These are phyloP conservation scores for Raphicerus campestris DNA, from an alignment of 2,113 vertebrate species.

Conservation along the genomic window DNA sequence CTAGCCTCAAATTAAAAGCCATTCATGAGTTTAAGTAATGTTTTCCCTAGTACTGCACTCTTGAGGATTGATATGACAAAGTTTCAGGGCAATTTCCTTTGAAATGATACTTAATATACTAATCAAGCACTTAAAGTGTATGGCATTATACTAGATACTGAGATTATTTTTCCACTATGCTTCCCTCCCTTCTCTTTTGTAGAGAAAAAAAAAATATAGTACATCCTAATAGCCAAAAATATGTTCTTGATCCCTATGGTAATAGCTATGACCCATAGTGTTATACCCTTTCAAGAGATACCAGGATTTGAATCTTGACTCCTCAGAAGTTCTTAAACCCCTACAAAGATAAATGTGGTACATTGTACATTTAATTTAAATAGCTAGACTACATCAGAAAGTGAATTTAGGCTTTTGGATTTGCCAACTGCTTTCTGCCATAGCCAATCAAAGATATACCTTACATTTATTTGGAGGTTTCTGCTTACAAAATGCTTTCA, in stretches of 20 bases:
- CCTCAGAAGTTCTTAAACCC: neutral
- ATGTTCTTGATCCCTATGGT: neutral
- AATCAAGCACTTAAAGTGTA: slow-evolving; percentile 18
- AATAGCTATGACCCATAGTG: neutral
- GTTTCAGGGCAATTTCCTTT: slow-evolving; percentile 49
- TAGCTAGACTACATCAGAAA: neutral
- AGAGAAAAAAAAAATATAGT: neutral
- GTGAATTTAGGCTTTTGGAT: slow-evolving; percentile 17
- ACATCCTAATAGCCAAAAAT: neutral
- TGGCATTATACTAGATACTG: neutral
- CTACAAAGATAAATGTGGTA: slow-evolving; percentile 8
- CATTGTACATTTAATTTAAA: neutral
- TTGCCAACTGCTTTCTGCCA: neutral
- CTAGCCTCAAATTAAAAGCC: slow-evolving; percentile 57
- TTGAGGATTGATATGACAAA: slow-evolving; percentile 44
- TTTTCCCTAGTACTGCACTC: slow-evolving; percentile 18
- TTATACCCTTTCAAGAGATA: neutral
- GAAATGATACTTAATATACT: slow-evolving; percentile 54
- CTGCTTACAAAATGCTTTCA: neutral
- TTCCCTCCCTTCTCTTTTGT: neutral
- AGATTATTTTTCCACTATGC: neutral
- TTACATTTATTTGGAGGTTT: neutral
- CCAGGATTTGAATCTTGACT: neutral
- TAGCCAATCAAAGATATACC: neutral
- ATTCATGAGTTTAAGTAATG: slow-evolving; percentile 53